Conservation (phyloP, 2,888 invertebrate genomes). For the Drepanosiphum platanoidis region DNA sequence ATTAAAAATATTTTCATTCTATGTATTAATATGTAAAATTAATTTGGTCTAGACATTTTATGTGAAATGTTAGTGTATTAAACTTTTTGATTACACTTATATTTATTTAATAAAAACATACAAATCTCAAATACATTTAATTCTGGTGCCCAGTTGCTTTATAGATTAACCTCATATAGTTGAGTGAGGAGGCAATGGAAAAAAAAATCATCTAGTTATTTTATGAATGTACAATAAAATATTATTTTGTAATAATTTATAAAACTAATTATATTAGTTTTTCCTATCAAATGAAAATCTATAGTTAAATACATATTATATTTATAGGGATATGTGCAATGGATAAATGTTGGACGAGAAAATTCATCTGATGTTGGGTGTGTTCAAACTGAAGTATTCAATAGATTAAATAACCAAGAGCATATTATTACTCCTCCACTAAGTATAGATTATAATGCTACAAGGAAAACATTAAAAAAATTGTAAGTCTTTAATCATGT, state of each 20-base stretch:
- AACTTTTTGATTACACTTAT: too few relatives aligned
- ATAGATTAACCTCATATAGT: background rate
- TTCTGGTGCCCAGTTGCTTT: background rate
- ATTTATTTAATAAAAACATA: too few relatives aligned
- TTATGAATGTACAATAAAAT: too few relatives aligned
- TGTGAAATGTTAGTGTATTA: too few relatives aligned
- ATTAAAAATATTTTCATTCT: too few relatives aligned
- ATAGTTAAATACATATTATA: slow-evolving; percentile 63
- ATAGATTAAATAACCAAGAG: slow-evolving; percentile 59
- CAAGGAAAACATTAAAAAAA: slow-evolving; percentile 64
- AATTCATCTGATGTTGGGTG: slow-evolving; percentile 66
- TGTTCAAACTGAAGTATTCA: slow-evolving; percentile 66
- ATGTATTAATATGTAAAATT: too few relatives aligned
- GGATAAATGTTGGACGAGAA: slow-evolving; percentile 69
- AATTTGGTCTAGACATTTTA: too few relatives aligned
- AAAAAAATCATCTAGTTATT: too few relatives aligned
- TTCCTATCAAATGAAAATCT: background rate
- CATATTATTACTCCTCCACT: slow-evolving; percentile 52
- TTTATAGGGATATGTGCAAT: slow-evolving; percentile 68
- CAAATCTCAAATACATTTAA: too few relatives aligned
- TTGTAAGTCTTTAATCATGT: slow-evolving; percentile 31
- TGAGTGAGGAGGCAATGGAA: too few relatives aligned
- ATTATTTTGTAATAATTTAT: background rate
- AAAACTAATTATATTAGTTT: background rate
- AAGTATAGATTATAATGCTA: slow-evolving; percentile 63